Base-by-base conservation (phyloP, 2,797 vertebrate genomes). In the Moxostoma hubbsi region DNA sequence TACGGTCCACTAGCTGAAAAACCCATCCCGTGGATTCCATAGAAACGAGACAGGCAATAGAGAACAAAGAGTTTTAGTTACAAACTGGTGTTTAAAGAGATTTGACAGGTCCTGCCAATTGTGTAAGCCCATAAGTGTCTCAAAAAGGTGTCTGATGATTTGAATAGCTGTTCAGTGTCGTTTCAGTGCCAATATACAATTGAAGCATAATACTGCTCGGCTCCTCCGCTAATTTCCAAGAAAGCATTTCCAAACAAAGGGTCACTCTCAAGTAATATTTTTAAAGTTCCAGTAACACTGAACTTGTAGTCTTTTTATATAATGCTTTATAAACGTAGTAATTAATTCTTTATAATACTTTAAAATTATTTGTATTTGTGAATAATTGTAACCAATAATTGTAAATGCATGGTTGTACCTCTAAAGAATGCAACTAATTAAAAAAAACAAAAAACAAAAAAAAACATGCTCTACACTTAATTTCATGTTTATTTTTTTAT, bases 61-160 rank as follows among this genome's bases (percentile, higher is more conserved):
- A 53, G 77, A 79, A 72, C 59, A 79, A 79, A 55, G 77, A 79
- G 68, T 59, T 79, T 57, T 55, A 72, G 68, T 79, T 72, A 79
- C 65, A 79, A 79, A 72, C 68, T 79, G 68, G 54, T 67, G 51
- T 65, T 81, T 66, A 73, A 77, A 55, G 36, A 73, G 55, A 73
- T 77, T 68, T 75, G 77, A 79, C 77, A 79, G 61, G 36, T 36
- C 24, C 68, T 79, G 76, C 68, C 76, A 57, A 72, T 79, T 64
- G 43, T 64, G 68, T 49, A 47, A 79, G 59, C 43, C 43, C 51
- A 72, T 79, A 72, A 79, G 64, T 64, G 58, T 80, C 72, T 67
- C 50, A 43, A 61, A 75, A 79, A 75, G 50, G 36, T 54, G 49
- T 76, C 66, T 72, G 77, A 83, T 66, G 74, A 80, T 58, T 54